Percentiles rank a stretch among this genome's conserved stretches.
phyloP scores from a whole-genome alignment of 1,140 invertebrate species.

The Agrypnia vestita region DNA sequence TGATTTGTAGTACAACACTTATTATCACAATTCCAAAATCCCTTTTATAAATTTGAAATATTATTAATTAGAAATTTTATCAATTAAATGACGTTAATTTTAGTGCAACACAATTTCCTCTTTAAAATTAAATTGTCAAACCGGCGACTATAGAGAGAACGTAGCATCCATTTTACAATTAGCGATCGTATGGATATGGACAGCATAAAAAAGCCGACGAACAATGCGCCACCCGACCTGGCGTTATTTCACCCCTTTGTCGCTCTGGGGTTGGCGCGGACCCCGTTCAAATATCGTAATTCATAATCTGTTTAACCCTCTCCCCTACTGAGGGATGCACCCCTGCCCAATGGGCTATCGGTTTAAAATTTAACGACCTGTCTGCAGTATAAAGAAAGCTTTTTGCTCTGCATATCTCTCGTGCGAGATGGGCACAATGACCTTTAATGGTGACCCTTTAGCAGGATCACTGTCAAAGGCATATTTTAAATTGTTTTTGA shows the following conservation, averaged over 20 bases:
- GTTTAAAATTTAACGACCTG: constrained; percentile 49
- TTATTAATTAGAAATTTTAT: no score
- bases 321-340: constrained; percentile 35
- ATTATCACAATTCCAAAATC: no score
- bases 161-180: constrained; percentile 51
- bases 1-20: no score
- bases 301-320: constrained; percentile 62
- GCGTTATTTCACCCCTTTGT: constrained; percentile 50
- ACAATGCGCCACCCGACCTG: constrained; percentile 37
- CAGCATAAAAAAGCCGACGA: constrained; percentile 35
- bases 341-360: constrained; percentile 31
- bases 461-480: no score
- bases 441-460: constrained; percentile 21
- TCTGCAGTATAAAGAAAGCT: constrained; percentile 29
- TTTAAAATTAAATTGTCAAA: constrained; percentile 35
- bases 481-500: no score
- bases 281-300: constrained; percentile 61
- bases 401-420: constrained; percentile 28
- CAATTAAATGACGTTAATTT: no score
- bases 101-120: no score
- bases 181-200: constrained; percentile 38
- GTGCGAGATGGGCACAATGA: constrained; percentile 14
- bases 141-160: neutral
- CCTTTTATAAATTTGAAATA: no score
- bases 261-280: constrained; percentile 16